Conservation (phyloP, 1,140 invertebrate genomes). For the Holcopasites calliopsidis region DNA sequence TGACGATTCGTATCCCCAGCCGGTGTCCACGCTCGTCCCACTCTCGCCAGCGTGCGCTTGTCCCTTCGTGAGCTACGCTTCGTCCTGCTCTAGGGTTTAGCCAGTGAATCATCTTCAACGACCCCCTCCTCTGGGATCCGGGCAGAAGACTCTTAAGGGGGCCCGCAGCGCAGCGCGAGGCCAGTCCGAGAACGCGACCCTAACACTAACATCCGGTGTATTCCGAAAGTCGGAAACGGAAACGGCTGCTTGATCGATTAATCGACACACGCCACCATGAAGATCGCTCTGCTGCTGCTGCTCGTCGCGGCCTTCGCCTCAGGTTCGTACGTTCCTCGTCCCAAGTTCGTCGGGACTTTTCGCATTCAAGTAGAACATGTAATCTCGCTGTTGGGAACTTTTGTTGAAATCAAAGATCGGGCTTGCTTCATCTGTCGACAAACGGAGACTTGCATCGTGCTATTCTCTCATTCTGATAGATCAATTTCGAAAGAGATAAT, state of each 20-base stretch:
- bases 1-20: conserved; percentile 19
- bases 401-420: too few species aligned
- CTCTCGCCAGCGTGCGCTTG: conserved; percentile 28
- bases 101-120: conserved; percentile 77
- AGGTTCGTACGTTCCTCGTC: conserved; percentile 67
- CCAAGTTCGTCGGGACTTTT: neutral
- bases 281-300: conserved; percentile 71
- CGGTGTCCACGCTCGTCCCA: conserved; percentile 8
- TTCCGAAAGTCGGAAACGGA: conserved; percentile 66
- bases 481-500: neutral
- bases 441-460: too few species aligned
- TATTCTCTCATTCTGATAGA: too few species aligned
- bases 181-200: conserved; percentile 79
- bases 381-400: neutral
- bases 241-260: conserved; percentile 65
- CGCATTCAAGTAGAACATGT: neutral
- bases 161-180: conserved; percentile 73
- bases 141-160: conserved; percentile 78
- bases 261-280: conserved; percentile 70
- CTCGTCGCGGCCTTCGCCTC: conserved; percentile 70
- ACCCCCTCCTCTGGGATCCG: conserved; percentile 73
- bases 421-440: too few species aligned
- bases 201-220: conserved; percentile 78
- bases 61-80: conserved; percentile 52
- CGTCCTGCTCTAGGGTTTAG: conserved; percentile 71